Base-by-base conservation (phyloP, 2,797 vertebrate genomes). In the Mallotus villosus region DNA sequence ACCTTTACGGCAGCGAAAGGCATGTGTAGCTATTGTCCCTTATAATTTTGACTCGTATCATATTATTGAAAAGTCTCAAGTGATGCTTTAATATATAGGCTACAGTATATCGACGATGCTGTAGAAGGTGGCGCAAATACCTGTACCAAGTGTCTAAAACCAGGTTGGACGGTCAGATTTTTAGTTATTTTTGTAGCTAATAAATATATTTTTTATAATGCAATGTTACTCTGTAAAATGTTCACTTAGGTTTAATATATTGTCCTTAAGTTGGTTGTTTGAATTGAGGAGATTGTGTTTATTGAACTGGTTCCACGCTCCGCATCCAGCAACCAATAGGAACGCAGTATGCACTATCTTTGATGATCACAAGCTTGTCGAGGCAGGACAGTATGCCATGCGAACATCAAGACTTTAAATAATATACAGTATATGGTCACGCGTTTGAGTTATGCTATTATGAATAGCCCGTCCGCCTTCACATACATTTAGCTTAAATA, bases 131-230 rank as follows among this genome's bases (percentile, higher is more conserved):
- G 32, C 62, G 19, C 29, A 63, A 29, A 63, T 63, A 41, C n/a
- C 62, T 63, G 62, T 32, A n/a, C n/a, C 32, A 63, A 63, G 27
- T 63, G 16, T 19, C 27, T 27, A 51, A 12, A 67, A 55, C 51
- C 51, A 55, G 51, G 51, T 55, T 17, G 51, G 3, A 55, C 19
- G 5, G 4, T 17, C 51, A 19, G 51, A 46, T 46, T 46, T 46
- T 2, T 0, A 46, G 14, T 12, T 46, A 46, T 46, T 46, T 46
- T 11, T 46, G 9, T 8, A 46, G 41, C 9, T 46, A 46, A 12
- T 11, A 46, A 46, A 46, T 46, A 46, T 46, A 46, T 12, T 46
- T 2, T 46, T 3, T 46, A 14, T 46, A 46, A 46, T 46, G 11
- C 41, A 2, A 2, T 12, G 9, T 46, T 46, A 58, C 22, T 22